Percentiles rank a stretch among this genome's conserved stretches.
Evolutionary conservation across 1,140 invertebrate genomes (phyloP).

Genomic region (Amyelois transitella): DNA sequence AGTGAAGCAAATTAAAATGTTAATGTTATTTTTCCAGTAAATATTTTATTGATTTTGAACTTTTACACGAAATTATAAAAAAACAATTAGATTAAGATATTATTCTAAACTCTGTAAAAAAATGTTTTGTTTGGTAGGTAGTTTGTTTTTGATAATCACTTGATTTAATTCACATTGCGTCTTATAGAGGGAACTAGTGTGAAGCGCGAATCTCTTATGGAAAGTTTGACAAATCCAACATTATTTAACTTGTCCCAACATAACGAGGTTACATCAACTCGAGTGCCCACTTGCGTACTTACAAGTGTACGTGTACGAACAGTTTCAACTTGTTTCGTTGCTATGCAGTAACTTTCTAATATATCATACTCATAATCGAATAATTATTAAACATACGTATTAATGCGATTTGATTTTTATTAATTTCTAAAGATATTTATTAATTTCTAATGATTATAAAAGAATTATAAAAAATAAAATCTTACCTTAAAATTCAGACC

Average conservation of each 20-base stretch:
- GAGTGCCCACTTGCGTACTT: constrained; percentile 46
- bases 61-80: background rate
- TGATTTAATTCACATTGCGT: too few species aligned
- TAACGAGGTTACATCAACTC: constrained; percentile 55
- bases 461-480: constrained; percentile 16
- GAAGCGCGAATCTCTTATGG: background rate
- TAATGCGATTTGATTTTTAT: constrained; percentile 7
- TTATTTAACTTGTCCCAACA: constrained; percentile 40
- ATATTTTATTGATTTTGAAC: background rate
- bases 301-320: constrained; percentile 46
- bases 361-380: constrained; percentile 36
- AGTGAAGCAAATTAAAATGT: background rate
- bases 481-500: constrained; percentile 59
- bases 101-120: background rate
- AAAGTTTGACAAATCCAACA: constrained; percentile 23
- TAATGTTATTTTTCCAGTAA: background rate
- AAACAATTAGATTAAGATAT: background rate
- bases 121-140: too few species aligned
- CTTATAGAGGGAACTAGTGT: too few species aligned
- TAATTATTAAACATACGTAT: constrained; percentile 8
- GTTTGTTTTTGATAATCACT: too few species aligned
- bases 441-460: constrained; percentile 6
- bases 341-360: constrained; percentile 67
- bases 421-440: constrained; percentile 4
- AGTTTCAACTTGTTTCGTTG: constrained; percentile 57